phyloP scores from a whole-genome alignment of 2,797 vertebrate species.

The Potorous gilbertii region DNA sequence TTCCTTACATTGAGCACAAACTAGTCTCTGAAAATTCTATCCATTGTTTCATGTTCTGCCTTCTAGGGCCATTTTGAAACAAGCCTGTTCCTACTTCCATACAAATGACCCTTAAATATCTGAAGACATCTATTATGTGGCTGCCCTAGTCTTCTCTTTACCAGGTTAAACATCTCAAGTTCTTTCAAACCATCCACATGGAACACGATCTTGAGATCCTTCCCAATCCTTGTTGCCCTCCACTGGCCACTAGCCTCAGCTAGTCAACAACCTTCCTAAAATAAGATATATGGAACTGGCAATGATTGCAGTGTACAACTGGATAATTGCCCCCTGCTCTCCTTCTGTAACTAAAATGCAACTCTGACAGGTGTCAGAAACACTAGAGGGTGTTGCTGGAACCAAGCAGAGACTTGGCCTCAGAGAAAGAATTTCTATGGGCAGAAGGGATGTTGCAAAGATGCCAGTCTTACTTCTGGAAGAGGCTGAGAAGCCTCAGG shows the following conservation, averaged over 20 bases:
- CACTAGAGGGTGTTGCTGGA: background rate
- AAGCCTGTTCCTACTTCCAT: background rate
- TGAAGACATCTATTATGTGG: background rate
- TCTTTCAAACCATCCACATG: background rate
- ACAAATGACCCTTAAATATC: background rate
- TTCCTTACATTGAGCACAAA: background rate
- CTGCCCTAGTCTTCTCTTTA: background rate
- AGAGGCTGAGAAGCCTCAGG: background rate
- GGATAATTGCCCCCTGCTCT: background rate
- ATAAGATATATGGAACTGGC: too few species aligned
- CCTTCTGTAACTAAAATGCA: background rate
- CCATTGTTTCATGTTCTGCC: background rate
- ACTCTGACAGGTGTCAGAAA: background rate
- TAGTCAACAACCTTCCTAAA: too few species aligned
- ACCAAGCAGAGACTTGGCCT: background rate
- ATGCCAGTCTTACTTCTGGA: background rate
- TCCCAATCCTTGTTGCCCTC: background rate
- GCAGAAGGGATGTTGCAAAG: background rate
- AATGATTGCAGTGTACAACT: too few species aligned
- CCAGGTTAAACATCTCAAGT: background rate
- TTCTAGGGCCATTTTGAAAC: background rate
- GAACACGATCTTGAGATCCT: background rate
- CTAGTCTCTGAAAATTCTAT: background rate
- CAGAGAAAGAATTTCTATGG: background rate
- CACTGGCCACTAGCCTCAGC: background rate